Evolutionary conservation across 2,113 vertebrate genomes (phyloP).

Genomic region (Platichthys stellatus): DNA sequence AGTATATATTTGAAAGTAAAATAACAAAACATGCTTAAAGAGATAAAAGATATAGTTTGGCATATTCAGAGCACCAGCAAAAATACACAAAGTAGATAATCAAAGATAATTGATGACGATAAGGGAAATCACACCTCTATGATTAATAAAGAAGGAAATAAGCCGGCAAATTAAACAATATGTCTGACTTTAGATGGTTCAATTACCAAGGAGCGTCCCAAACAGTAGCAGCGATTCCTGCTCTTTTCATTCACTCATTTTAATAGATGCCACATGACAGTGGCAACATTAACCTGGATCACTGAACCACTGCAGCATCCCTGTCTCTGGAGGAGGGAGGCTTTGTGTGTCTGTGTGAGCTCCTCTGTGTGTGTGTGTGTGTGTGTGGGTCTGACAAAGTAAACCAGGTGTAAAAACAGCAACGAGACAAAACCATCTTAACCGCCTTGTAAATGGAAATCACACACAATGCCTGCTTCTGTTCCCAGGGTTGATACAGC

Average conservation of each 20-base stretch:
- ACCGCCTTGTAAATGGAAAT: slow-evolving; percentile 21
- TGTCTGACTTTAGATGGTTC: neutral
- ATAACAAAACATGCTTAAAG: no score
- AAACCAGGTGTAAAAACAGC: slow-evolving; percentile 32
- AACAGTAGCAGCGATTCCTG: neutral
- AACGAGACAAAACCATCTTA: neutral
- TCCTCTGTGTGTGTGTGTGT: neutral
- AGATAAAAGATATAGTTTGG: no score
- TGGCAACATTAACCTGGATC: slow-evolving; percentile 52
- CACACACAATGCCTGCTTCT: neutral
- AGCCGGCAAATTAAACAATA: no score
- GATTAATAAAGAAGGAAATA: no score
- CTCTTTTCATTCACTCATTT: neutral
- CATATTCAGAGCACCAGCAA: no score
- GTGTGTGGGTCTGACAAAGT: neutral
- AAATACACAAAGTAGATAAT: no score
- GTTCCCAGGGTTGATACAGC: neutral
- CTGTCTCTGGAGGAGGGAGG: slow-evolving; percentile 7
- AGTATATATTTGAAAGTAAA: neutral
- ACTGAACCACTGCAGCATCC: slow-evolving; percentile 23
- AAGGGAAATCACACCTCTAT: no score
- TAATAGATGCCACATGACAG: neutral
- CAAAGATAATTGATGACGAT: no score
- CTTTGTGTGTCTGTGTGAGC: neutral
- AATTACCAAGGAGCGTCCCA: neutral